Evolutionary conservation across 2,113 vertebrate species (phyloP).

Genomic region (Phyllostomus discolor): DNA sequence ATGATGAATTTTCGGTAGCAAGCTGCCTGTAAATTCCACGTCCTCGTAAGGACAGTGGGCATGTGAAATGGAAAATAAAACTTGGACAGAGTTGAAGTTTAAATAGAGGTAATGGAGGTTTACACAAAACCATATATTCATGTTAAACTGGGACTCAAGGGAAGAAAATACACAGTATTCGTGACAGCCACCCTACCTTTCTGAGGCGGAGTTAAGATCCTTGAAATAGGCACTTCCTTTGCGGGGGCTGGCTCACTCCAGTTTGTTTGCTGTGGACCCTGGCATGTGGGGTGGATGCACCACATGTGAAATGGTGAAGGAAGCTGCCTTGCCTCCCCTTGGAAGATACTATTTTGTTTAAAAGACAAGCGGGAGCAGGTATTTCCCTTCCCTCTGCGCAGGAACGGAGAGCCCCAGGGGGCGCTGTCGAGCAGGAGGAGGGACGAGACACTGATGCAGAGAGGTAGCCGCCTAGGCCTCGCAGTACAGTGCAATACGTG

Average conservation of each 20-base stretch:
- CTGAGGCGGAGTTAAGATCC: neutral
- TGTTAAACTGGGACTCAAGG: neutral
- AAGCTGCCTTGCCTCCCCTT: neutral
- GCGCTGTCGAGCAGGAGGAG: neutral
- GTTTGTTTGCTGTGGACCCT: neutral
- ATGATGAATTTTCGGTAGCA: neutral
- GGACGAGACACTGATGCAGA: neutral
- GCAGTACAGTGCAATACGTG: fast-evolving
- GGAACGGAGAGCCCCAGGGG: neutral
- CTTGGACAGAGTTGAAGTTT: neutral
- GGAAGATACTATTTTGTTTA: neutral
- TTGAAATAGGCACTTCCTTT: neutral
- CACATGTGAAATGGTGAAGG: neutral
- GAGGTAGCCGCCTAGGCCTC: neutral
- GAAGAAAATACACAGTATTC: neutral
- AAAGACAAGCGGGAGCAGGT: neutral
- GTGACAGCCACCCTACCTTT: neutral
- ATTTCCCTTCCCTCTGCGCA: neutral
- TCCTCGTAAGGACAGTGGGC: neutral
- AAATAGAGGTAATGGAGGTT: neutral
- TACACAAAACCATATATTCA: neutral
- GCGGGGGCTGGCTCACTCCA: too few relatives aligned
- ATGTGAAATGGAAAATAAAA: neutral
- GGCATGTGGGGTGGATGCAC: neutral
- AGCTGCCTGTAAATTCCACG: neutral